Conservation (phyloP, 2,113 vertebrate genomes). For the Clupea harengus region DNA sequence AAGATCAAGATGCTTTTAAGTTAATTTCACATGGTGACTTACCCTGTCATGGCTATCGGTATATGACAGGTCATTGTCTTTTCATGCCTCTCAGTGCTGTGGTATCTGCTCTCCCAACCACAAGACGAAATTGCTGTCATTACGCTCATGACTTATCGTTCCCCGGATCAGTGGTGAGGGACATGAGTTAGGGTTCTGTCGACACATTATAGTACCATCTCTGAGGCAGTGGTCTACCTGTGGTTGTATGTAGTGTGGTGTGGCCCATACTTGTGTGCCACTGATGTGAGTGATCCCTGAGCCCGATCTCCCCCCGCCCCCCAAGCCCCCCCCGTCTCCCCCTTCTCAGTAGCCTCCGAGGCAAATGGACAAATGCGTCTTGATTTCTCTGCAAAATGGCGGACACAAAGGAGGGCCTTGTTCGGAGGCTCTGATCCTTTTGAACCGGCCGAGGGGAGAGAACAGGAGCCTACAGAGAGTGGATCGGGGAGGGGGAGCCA, state of each 20-base stretch:
- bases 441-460: conserved; percentile 42
- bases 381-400: conserved; percentile 63
- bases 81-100: background rate
- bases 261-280: conserved; percentile 37
- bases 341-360: conserved; percentile 47
- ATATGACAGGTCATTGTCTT: background rate
- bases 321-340: background rate
- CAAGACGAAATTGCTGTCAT: background rate
- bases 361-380: conserved; percentile 66
- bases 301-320: conserved; percentile 32
- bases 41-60: background rate
- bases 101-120: background rate
- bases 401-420: conserved; percentile 64
- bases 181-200: background rate
- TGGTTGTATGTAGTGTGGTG: background rate
- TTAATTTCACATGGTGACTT: background rate
- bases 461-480: conserved; percentile 51
- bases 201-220: background rate
- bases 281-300: conserved; percentile 48
- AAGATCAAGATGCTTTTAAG: background rate
- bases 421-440: conserved; percentile 45
- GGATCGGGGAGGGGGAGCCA: conserved; percentile 23
- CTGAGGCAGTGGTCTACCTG: background rate
- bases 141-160: background rate
- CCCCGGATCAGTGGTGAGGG: conserved; percentile 1